A percentile compares a stretch with the other conserved stretches of the same genome.
Evolutionary conservation across 1,140 invertebrate species (phyloP).

Genomic region (Pogonomyrmex californicus): DNA sequence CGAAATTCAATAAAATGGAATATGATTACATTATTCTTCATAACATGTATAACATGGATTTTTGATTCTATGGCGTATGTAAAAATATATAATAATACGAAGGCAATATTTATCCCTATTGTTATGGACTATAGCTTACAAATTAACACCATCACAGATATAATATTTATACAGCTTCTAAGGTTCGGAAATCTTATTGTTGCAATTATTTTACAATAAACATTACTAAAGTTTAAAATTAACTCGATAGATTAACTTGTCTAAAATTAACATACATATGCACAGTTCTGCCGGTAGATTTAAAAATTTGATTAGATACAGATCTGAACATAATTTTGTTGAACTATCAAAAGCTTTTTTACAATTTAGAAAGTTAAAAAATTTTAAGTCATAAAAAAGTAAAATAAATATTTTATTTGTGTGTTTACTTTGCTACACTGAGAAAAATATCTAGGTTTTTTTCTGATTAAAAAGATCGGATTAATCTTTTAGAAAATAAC

Average conservation of each 20-base stretch:
- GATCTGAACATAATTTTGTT: too few relatives aligned
- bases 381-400: too few relatives aligned
- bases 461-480: too few relatives aligned
- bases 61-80: background rate
- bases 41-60: background rate
- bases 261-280: too few relatives aligned
- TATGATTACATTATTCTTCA: background rate
- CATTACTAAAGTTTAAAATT: background rate
- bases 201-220: background rate
- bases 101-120: background rate
- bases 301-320: too few relatives aligned
- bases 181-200: background rate
- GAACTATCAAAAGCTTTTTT: background rate
- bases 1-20: background rate
- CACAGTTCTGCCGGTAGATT: too few relatives aligned
- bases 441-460: too few relatives aligned
- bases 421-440: too few relatives aligned
- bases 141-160: background rate
- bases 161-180: conserved; percentile 10
- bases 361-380: too few relatives aligned
- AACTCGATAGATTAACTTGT: background rate
- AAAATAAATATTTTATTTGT: too few relatives aligned
- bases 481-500: too few relatives aligned
- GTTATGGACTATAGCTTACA: background rate
- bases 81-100: background rate